A percentile compares a stretch with the other conserved stretches of the same genome.
Conservation (phyloP, 2,113 vertebrate species). For the Solenodon paradoxus region DNA sequence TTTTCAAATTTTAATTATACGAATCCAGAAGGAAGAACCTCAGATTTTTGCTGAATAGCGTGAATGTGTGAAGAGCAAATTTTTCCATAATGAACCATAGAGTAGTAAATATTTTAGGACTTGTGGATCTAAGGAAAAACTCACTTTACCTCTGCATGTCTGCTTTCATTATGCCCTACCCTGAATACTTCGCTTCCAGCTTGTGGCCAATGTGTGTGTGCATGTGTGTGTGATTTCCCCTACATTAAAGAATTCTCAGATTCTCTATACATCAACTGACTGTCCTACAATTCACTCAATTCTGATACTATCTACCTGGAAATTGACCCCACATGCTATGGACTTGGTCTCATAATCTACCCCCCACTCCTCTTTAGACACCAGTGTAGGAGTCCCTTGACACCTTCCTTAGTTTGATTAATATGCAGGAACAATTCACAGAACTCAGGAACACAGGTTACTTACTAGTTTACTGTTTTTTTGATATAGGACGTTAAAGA, state of each 20-base stretch:
- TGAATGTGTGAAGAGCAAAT: not conserved
- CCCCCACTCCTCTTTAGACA: no score
- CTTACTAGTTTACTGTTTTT: not conserved
- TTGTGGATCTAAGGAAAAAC: not conserved
- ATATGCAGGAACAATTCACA: not conserved
- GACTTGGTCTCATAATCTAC: not conserved
- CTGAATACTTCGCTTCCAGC: not conserved
- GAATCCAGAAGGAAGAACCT: not conserved
- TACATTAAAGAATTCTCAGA: not conserved
- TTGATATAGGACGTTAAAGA: not conserved
- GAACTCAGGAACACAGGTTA: not conserved
- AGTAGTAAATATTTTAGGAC: not conserved
- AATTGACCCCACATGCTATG: not conserved
- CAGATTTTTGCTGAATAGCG: not conserved
- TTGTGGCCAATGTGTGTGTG: not conserved
- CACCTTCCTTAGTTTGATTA: not conserved
- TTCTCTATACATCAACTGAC: not conserved
- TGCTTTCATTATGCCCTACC: not conserved
- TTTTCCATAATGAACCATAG: not conserved
- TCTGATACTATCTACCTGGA: no score
- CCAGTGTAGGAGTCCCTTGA: not conserved
- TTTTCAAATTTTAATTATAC: not conserved
- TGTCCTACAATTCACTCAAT: not conserved
- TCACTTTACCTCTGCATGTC: not conserved
- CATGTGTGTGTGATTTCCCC: no score